phyloP scores from a whole-genome alignment of 2,797 vertebrate genomes.

The Vireo griseus region DNA sequence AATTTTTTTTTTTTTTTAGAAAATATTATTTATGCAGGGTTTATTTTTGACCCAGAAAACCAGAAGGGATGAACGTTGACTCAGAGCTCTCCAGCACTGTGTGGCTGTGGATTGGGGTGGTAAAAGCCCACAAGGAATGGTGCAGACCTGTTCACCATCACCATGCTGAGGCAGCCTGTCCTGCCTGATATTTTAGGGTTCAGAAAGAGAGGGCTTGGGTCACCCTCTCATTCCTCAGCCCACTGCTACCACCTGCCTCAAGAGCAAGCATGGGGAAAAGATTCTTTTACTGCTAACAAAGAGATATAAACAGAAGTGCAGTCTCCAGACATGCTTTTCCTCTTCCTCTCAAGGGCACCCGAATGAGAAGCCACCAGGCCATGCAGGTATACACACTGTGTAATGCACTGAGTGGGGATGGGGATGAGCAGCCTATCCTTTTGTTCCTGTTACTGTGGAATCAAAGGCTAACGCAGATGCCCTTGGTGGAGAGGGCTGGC shows the following conservation, averaged over 20 bases:
- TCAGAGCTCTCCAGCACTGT: not conserved
- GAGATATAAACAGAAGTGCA: not conserved
- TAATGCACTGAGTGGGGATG: not conserved
- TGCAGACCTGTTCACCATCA: fast-evolving
- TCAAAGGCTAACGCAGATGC: not conserved
- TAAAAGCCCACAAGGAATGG: not conserved
- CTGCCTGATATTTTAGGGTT: not conserved
- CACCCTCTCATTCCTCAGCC: not conserved
- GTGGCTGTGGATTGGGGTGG: not conserved
- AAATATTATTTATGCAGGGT: not conserved
- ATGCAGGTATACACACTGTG: not conserved
- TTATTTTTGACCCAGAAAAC: not conserved
- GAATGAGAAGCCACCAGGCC: not conserved
- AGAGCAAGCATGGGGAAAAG: fast-evolving
- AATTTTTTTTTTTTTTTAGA: not conserved
- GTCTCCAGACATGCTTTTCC: not conserved
- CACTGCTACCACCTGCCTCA: not conserved
- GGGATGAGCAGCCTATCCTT: not conserved
- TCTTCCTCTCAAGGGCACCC: not conserved
- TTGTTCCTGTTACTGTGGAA: slow-evolving; percentile 17
- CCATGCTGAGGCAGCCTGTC: not conserved
- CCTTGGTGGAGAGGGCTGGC: not conserved
- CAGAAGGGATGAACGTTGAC: not conserved
- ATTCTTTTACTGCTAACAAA: not conserved
- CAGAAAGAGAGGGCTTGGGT: not conserved